Evolutionary conservation across 1,140 invertebrate genomes (phyloP), one percentile per base, ranked within the genome.

Genomic region (Sycophaga agraensis): DNA sequence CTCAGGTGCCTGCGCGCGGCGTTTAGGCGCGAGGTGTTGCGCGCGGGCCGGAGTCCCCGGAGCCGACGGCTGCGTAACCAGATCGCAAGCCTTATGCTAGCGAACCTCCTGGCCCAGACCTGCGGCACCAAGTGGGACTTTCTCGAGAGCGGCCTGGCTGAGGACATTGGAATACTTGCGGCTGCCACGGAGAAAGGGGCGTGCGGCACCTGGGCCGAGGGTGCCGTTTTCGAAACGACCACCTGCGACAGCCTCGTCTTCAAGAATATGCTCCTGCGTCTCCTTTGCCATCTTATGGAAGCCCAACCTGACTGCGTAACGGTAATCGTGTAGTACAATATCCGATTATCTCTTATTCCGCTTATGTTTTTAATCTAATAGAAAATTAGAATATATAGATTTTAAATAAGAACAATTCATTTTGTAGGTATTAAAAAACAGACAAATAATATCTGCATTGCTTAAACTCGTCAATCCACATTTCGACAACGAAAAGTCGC

Each of bases 31-130:
- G 67, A 71, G 45, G 58, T 72, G 17, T 17, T 55, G 21, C 56
- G 56, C 6, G 62, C 61, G 8, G 40, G 58, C 24, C 11, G 53
- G 9, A 65, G 55, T 37, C 63, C n/a, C 0, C 60, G 49, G 26
- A 69, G 63, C 35, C 24, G 49, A 12, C 64, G 48, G 16, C 51
- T 76, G 35, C 70, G 74, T 31, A 77, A 78, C 40, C 70, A 79
- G 46, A 63, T 78, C 11, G 69, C 68, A 9, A 54, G 60, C 8
- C 37, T 76, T 19, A 73, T 79, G 49, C 63, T 78, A n/a, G 53
- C 63, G 12, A 66, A 66, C 26, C 48, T 73, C 12, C 42, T 70
- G 14, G 53, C 45, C 8, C n/a, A 5, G 5, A n/a, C 39, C 0
- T 17, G 1, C 11, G 37, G 69, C 28, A 66, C 73, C 4, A 57